These are phyloP conservation scores for Columba janthina DNA, from an alignment of 2,113 vertebrate genomes.

Conservation along the genomic window DNA sequence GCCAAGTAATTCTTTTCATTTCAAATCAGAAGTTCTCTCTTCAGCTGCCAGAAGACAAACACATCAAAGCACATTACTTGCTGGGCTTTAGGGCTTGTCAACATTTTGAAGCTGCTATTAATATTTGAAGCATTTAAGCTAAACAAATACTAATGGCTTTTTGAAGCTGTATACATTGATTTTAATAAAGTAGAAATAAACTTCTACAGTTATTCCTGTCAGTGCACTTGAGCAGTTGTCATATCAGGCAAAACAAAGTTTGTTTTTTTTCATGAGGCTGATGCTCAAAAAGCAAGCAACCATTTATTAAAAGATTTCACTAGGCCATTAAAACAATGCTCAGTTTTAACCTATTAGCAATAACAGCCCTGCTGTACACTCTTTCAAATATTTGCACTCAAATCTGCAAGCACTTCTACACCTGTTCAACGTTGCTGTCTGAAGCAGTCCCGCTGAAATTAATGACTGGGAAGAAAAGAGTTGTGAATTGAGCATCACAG, in stretches of 20 bases:
- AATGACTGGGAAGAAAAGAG: neutral
- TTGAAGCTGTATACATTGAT: neutral
- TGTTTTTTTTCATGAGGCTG: neutral
- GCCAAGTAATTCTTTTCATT: conserved; percentile 25
- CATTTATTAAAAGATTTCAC: neutral
- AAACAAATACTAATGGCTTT: conserved; percentile 15
- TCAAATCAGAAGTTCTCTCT: neutral
- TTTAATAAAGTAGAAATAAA: neutral
- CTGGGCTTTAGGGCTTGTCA: conserved; percentile 16
- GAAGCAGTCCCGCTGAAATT: neutral
- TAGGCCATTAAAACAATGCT: neutral
- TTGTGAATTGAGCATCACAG: neutral
- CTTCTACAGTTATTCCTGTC: neutral
- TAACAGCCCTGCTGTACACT: neutral
- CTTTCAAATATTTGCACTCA: neutral
- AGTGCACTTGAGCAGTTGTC: neutral
- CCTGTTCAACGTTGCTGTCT: neutral
- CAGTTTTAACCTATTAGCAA: neutral
- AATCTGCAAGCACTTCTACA: neutral
- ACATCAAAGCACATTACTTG: conserved; percentile 30
- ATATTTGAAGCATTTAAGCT: conserved; percentile 20
- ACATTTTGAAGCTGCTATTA: conserved; percentile 27
- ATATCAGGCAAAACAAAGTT: neutral
- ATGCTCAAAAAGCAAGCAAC: neutral
- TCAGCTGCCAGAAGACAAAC: conserved; percentile 28